Percentiles rank a stretch among this genome's conserved stretches.
phyloP scores from a whole-genome alignment of 2,797 vertebrate genomes.

The Atherinosoma microstoma region DNA sequence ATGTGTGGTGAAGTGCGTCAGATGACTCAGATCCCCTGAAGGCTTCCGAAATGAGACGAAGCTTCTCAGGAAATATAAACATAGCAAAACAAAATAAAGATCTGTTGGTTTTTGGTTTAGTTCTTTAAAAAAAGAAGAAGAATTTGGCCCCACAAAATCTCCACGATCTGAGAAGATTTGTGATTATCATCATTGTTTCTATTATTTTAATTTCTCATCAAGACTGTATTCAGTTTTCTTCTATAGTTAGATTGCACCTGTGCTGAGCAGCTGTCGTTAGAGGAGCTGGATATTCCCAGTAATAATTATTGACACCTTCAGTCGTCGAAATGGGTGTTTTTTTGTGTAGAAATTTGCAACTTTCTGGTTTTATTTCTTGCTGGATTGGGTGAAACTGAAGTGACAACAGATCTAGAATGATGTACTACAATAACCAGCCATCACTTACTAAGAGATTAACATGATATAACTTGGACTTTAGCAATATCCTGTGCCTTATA shows the following conservation, averaged over 20 bases:
- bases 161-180: background rate
- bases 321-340: slow-evolving; percentile 38
- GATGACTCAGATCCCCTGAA: slow-evolving; percentile 46
- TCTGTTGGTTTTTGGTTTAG: background rate
- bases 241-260: background rate
- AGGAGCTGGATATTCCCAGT: slow-evolving; percentile 19
- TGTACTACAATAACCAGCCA: slow-evolving; percentile 41
- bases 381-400: slow-evolving; percentile 53
- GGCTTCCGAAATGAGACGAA: slow-evolving; percentile 35
- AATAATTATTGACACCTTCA: slow-evolving; percentile 45
- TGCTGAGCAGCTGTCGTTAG: slow-evolving; percentile 16
- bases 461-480: background rate
- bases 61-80: background rate
- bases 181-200: background rate
- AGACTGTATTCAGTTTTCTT: slow-evolving; percentile 20
- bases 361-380: slow-evolving; percentile 16
- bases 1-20: slow-evolving; percentile 32
- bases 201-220: too few relatives aligned
- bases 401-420: slow-evolving; percentile 49
- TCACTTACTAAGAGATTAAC: slow-evolving; percentile 38
- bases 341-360: slow-evolving; percentile 35
- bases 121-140: background rate
- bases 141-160: background rate
- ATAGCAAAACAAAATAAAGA: background rate
- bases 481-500: background rate